Base-by-base conservation (phyloP, 2,888 invertebrate genomes). In the Coleophora deauratella region DNA sequence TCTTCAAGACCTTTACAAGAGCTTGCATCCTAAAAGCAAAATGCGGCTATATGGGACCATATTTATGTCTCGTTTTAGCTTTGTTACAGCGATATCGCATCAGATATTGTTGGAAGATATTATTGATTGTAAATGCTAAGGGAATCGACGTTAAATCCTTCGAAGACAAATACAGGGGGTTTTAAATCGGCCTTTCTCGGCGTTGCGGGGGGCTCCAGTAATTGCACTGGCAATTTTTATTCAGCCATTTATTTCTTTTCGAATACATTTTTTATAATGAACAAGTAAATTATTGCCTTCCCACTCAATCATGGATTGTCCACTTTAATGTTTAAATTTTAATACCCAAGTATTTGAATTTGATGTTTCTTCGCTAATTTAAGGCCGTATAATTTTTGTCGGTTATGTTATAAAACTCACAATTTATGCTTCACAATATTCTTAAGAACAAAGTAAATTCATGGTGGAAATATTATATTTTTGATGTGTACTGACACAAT, bases 51-150 rank as follows among this genome's bases (percentile, higher is more conserved):
- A 21, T 21, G 21, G 42, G 43, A 42, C 40, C 49, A 55, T 54
- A 52, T 59, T 47, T 48, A 46, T 40, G 35, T 44, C 46, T 51
- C 38, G 51, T 21, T 21, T 21, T 21, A 21, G 21, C 21, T 21
- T 21, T 21, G 21, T 21, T 42, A 46, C 21, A 21, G 3, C 21
- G 21, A 21, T 21, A 21, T 21, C 50, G 50, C 49, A 42, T 46
- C 42, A 44, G 49, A 46, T 52, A 21, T 53, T 63, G 64, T 62
- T 41, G 57, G 51, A 52, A 49, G 45, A 52, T 57, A 57, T 66
- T 62, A 66, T 66, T 63, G 64, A 72, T 71, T 66, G 65, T 71
- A 70, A 67, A 62, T 55, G 57, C 54, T 62, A 68, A 62, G 59
- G 54, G 65, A 63, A 64, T 59, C 55, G 62, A 64, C 66, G 59